Evolutionary conservation across 2,113 vertebrate genomes (phyloP).

Genomic region (Acinonyx jubatus): DNA sequence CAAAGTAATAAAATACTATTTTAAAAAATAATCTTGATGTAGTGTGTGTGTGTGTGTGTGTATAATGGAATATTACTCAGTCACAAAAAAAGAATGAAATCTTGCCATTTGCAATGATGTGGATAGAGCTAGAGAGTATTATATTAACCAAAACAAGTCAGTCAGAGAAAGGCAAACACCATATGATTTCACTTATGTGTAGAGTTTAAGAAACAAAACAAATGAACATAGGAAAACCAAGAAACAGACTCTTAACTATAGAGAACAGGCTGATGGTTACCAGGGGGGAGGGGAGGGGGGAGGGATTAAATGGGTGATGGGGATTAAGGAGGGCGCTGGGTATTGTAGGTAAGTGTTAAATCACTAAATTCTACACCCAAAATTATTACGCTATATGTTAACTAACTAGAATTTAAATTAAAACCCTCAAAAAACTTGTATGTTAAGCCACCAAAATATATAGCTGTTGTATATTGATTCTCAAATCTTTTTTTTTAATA

Average conservation of each 20-base stretch:
- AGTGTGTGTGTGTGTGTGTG: no score
- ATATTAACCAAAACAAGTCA: background rate
- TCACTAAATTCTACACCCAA: background rate
- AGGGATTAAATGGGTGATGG: background rate
- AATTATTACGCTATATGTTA: background rate
- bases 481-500: background rate
- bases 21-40: background rate
- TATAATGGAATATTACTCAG: background rate
- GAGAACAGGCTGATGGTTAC: background rate
- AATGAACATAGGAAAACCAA: background rate
- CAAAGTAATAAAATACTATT: background rate
- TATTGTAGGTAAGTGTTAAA: background rate
- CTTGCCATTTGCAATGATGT: background rate
- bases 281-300: background rate
- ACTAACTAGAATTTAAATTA: background rate
- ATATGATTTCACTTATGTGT: background rate
- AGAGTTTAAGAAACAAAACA: background rate
- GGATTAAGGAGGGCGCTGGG: background rate
- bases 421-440: background rate
- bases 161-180: background rate
- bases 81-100: background rate
- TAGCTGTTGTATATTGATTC: background rate
- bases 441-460: background rate
- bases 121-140: background rate
- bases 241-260: background rate